Conservation (phyloP, 2,888 invertebrate genomes). For the Lutraria lutraria region DNA sequence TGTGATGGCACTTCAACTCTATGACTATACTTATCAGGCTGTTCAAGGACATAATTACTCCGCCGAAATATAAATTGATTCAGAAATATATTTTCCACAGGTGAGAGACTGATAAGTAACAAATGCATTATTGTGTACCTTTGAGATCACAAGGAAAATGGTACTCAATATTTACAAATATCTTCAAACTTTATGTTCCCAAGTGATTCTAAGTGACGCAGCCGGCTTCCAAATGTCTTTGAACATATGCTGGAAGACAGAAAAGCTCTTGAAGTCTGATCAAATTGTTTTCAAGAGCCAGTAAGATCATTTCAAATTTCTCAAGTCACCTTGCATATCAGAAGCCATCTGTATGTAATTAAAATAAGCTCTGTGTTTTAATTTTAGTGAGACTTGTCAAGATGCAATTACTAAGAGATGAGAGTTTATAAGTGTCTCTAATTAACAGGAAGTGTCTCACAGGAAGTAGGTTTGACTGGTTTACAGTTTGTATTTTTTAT, state of each 20-base stretch:
- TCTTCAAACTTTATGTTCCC: constrained; percentile 51
- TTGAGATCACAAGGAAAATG: constrained; percentile 18
- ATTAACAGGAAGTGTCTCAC: constrained; percentile 51
- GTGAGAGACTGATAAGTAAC: constrained; percentile 40
- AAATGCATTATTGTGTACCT: constrained; percentile 32
- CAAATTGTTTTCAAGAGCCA: constrained; percentile 23
- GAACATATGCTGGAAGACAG: constrained; percentile 50
- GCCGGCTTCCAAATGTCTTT: constrained; percentile 43
- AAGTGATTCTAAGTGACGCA: constrained; percentile 54
- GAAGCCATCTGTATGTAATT: constrained; percentile 64
- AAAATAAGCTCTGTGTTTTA: constrained; percentile 61
- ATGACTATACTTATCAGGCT: constrained; percentile 30
- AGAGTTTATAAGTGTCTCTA: constrained; percentile 44
- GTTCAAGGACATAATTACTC: constrained; percentile 50
- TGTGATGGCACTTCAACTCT: constrained; percentile 19
- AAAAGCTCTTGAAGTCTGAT: constrained; percentile 56
- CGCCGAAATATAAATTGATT: constrained; percentile 43
- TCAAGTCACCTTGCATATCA: constrained; percentile 19
- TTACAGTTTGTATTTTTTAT: constrained; percentile 18
- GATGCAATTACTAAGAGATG: constrained; percentile 53
- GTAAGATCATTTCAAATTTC: constrained; percentile 21
- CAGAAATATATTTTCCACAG: constrained; percentile 41
- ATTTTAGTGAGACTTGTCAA: constrained; percentile 61
- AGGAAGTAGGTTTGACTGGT: constrained; percentile 42
- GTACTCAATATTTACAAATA: constrained; percentile 42